These are phyloP conservation scores for Anadara kagoshimensis DNA, from an alignment of 1,140 invertebrate genomes.

Conservation along the genomic window DNA sequence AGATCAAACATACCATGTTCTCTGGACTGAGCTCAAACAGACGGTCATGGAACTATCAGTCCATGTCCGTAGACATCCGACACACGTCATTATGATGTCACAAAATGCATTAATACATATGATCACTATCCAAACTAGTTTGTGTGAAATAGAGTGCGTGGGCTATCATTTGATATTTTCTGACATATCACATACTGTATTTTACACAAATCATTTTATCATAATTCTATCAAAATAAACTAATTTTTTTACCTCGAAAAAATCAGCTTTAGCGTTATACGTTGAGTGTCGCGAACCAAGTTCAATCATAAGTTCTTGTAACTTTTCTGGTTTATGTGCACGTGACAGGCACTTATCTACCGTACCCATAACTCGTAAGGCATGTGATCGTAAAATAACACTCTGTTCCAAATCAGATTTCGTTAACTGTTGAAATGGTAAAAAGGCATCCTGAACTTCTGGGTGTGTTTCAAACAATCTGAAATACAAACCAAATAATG, in stretches of 20 bases:
- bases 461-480: conserved; percentile 36
- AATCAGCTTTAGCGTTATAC: conserved; percentile 77
- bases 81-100: background rate
- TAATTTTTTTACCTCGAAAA: conserved; percentile 75
- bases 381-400: conserved; percentile 73
- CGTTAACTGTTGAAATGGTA: conserved; percentile 75
- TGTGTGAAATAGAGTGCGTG: background rate
- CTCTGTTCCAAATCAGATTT: conserved; percentile 75
- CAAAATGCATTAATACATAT: too few relatives aligned
- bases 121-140: background rate
- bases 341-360: conserved; percentile 78
- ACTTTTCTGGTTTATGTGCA: conserved; percentile 76
- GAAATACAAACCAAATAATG: background rate
- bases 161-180: background rate
- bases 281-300: conserved; percentile 76
- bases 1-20: too few relatives aligned
- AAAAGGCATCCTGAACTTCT: conserved; percentile 68
- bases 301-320: conserved; percentile 75
- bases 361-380: conserved; percentile 78
- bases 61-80: too few relatives aligned
- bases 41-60: too few relatives aligned
- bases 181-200: background rate
- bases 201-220: background rate
- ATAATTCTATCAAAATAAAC: background rate
- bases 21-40: too few relatives aligned